These are phyloP conservation scores for Drosophila kuntzei DNA, from an alignment of 2,888 invertebrate genomes.

Conservation along the genomic window DNA sequence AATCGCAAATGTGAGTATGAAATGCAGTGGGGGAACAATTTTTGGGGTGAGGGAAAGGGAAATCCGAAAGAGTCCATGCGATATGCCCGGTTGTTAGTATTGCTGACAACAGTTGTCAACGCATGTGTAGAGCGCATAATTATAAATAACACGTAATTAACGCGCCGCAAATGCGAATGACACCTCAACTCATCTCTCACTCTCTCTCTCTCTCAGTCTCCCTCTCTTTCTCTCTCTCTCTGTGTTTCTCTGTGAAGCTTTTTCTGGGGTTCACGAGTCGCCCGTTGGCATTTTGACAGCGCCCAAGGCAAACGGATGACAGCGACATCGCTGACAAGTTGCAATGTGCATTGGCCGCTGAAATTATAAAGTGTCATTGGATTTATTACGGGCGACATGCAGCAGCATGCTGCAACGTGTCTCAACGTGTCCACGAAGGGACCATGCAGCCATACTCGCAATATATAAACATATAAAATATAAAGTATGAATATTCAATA, in stretches of 20 bases:
- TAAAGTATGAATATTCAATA: slow-evolving; percentile 31
- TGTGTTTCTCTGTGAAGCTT: background rate
- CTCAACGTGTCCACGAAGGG: slow-evolving; percentile 8
- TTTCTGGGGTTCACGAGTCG: slow-evolving; percentile 21
- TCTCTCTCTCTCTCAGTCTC: background rate
- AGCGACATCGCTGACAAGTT: slow-evolving; percentile 55
- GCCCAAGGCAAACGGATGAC: slow-evolving; percentile 55
- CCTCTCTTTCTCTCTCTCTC: background rate
- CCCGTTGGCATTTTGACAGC: slow-evolving; percentile 58
- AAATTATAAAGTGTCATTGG: slow-evolving; percentile 76
- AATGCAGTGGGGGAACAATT: background rate
- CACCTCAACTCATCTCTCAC: slow-evolving; percentile 57
- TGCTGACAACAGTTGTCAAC: slow-evolving; percentile 78
- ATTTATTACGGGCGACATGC: slow-evolving; percentile 69
- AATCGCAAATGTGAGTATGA: slow-evolving; percentile 14
- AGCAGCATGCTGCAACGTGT: slow-evolving; percentile 28
- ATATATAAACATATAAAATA: slow-evolving; percentile 3
- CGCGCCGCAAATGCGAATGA: slow-evolving; percentile 79
- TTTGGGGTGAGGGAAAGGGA: background rate
- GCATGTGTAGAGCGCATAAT: slow-evolving; percentile 78
- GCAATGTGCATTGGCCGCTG: slow-evolving; percentile 55
- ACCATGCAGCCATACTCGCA: slow-evolving; percentile 3
- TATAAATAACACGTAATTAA: slow-evolving; percentile 81
- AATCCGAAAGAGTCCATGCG: slow-evolving; percentile 8
- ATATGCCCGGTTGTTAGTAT: slow-evolving; percentile 36